phyloP scores from a whole-genome alignment of 2,888 invertebrate genomes.

The Cheilosia pagana region DNA sequence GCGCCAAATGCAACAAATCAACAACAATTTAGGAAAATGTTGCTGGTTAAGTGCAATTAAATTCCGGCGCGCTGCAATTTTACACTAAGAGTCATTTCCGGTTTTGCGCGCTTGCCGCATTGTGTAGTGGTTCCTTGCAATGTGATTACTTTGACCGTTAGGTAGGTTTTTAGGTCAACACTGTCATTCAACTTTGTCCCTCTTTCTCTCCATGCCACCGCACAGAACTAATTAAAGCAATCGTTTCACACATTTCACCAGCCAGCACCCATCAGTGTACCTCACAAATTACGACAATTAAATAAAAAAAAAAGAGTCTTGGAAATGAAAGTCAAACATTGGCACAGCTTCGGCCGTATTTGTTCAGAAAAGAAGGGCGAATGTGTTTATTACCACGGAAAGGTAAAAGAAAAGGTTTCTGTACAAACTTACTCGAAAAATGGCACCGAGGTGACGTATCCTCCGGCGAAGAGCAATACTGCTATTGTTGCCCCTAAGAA shows the following conservation, averaged over 20 bases:
- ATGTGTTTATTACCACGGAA: not conserved
- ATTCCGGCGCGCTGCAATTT: slow-evolving; percentile 31
- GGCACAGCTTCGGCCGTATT: not conserved
- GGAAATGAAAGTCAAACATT: slow-evolving; percentile 44
- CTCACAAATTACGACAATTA: slow-evolving; percentile 47
- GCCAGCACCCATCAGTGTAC: slow-evolving; percentile 8
- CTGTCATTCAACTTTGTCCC: slow-evolving; percentile 40
- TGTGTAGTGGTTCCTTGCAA: slow-evolving; percentile 44
- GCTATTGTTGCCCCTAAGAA: slow-evolving; percentile 52
- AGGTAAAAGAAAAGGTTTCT: not conserved
- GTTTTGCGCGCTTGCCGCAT: slow-evolving; percentile 17
- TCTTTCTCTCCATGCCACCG: slow-evolving; percentile 6
- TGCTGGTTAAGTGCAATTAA: slow-evolving; percentile 23
- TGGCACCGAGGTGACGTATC: slow-evolving; percentile 61
- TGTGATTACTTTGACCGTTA: slow-evolving; percentile 64
- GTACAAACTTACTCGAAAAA: slow-evolving; percentile 66
- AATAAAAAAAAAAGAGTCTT: slow-evolving; percentile 21
- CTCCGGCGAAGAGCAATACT: slow-evolving; percentile 53
- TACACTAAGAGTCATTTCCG: slow-evolving; percentile 55
- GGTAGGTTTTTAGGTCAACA: slow-evolving; percentile 70
- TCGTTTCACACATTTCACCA: slow-evolving; percentile 65
- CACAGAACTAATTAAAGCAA: slow-evolving; percentile 42
- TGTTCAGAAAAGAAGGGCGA: slow-evolving; percentile 12
- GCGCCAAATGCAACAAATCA: slow-evolving; percentile 4
- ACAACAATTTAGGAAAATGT: slow-evolving; percentile 3